These are phyloP conservation scores for Seriola dumerili DNA, from an alignment of 2,113 vertebrate genomes.

Conservation along the genomic window DNA sequence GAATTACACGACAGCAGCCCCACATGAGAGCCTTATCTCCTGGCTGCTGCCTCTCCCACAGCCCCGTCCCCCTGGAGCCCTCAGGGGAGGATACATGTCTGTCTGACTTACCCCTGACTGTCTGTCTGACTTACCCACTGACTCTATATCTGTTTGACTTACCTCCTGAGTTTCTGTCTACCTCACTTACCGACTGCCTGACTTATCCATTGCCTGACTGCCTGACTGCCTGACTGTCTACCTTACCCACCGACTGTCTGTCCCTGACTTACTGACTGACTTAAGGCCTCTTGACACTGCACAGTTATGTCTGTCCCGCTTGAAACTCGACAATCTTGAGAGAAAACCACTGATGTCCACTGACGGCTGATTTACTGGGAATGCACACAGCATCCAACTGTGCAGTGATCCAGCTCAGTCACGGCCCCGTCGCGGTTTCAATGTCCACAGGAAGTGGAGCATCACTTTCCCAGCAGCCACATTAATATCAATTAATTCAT, in stretches of 20 bases:
- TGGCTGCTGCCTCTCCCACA: slow-evolving; percentile 74
- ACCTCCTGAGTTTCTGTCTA: slow-evolving; percentile 30
- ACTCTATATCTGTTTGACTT: slow-evolving; percentile 55
- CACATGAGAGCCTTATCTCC: slow-evolving; percentile 84
- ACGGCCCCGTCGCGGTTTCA: not conserved
- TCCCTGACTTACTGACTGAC: not conserved
- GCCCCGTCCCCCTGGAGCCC: slow-evolving; percentile 53
- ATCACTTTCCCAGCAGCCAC: not conserved
- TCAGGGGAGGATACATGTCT: slow-evolving; percentile 67
- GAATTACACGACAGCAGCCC: slow-evolving; percentile 83
- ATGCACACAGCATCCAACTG: not conserved
- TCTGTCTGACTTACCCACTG: slow-evolving; percentile 55
- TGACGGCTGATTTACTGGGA: not conserved
- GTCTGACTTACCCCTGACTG: slow-evolving; percentile 60
- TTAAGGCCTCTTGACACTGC: not conserved
- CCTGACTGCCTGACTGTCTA: slow-evolving; percentile 4
- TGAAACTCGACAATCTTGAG: not conserved
- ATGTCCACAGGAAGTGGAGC: not conserved
- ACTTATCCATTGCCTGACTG: not conserved
- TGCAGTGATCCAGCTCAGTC: not conserved
- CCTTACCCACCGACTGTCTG: not conserved
- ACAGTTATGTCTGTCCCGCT: not conserved
- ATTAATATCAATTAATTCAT: not conserved
- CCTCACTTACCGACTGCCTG: slow-evolving; percentile 12
- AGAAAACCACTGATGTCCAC: not conserved